These are phyloP conservation scores for Eretmodus cyanostictus DNA, from an alignment of 2,113 vertebrate species.

Conservation along the genomic window DNA sequence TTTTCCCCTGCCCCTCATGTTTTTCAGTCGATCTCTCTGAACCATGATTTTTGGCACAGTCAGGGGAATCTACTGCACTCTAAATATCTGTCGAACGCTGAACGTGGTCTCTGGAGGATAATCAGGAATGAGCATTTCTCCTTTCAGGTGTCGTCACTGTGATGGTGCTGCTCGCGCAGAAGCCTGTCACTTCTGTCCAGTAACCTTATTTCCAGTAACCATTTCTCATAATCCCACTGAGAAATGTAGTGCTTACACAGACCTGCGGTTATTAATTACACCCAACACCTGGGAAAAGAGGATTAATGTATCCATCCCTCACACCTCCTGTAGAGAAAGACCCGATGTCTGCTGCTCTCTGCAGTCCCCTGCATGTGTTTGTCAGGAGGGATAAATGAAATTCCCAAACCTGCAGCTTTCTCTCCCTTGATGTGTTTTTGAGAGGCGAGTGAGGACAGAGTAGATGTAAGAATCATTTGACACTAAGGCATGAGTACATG, in stretches of 20 bases:
- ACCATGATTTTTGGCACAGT: background rate
- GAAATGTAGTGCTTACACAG: conserved; percentile 10
- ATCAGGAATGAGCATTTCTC: background rate
- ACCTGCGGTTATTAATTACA: background rate
- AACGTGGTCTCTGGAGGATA: background rate
- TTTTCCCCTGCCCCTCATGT: conserved; percentile 27
- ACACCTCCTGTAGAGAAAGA: background rate
- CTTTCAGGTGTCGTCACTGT: background rate
- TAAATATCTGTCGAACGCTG: background rate
- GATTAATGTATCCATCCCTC: background rate
- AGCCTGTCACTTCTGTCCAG: conserved; percentile 2
- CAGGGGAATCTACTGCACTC: background rate
- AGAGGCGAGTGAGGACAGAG: background rate
- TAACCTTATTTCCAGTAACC: background rate
- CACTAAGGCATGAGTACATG: background rate
- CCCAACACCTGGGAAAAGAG: background rate
- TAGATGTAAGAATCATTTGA: background rate
- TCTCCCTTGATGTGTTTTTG: background rate
- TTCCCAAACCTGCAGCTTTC: background rate
- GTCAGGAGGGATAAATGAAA: background rate
- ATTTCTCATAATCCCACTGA: conserved; percentile 32
- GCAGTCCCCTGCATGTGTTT: background rate
- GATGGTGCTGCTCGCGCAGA: conserved; percentile 9
- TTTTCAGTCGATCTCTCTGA: conserved; percentile 14
- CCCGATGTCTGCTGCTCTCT: background rate